Conservation (phyloP, 2,113 vertebrate genomes). For the Ivindomyrus marchei region DNA sequence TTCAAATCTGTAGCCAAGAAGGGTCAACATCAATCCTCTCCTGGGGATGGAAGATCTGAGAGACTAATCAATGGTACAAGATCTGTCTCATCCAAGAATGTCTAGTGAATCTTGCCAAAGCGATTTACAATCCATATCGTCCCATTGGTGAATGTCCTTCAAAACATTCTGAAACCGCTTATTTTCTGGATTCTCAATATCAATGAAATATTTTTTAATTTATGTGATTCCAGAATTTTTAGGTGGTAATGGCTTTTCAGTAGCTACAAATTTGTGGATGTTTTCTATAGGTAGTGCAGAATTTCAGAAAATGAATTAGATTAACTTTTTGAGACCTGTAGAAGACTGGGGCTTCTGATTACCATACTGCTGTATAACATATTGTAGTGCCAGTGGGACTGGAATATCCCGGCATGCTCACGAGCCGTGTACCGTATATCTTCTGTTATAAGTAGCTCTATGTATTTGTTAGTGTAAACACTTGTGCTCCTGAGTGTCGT, state of each 20-base stretch:
- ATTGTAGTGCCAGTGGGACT: not conserved
- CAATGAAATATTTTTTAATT: not conserved
- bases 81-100: not conserved
- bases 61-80: constrained; percentile 1
- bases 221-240: not conserved
- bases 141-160: not conserved
- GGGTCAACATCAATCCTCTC: not conserved
- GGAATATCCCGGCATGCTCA: too few species aligned
- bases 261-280: not conserved
- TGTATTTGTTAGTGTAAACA: too few species aligned
- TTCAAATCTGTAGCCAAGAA: not conserved
- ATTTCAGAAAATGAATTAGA: not conserved
- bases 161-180: not conserved
- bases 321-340: not conserved
- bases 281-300: not conserved
- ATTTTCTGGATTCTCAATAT: not conserved
- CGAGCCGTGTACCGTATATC: too few species aligned
- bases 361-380: not conserved
- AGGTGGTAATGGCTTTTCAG: not conserved
- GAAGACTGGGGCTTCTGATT: not conserved
- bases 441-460: too few species aligned
- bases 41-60: not conserved
- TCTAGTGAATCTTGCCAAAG: not conserved
- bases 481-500: too few species aligned
- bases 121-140: not conserved